Percentiles rank a stretch among this genome's conserved stretches.
Conservation (phyloP, 2,888 invertebrate species). For the Subacronicta megacephala region DNA sequence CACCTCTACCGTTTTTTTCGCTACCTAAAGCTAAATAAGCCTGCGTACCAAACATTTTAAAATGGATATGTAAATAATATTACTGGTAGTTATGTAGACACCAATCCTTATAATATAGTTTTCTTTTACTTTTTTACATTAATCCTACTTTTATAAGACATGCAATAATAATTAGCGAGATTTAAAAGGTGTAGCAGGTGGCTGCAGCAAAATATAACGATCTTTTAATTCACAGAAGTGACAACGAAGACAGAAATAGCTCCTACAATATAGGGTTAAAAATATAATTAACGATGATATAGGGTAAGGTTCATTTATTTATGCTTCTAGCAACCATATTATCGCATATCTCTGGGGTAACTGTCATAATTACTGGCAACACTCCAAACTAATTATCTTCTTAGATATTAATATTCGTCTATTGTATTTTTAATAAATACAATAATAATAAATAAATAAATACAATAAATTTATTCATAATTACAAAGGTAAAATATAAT, state of each 20-base stretch:
- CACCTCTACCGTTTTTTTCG: no score
- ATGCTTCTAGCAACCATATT: slow-evolving; percentile 32
- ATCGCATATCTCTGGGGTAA: slow-evolving; percentile 33
- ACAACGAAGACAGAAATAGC: slow-evolving; percentile 27
- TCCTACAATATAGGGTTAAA: slow-evolving; percentile 22
- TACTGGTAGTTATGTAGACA: no score
- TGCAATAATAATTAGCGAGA: slow-evolving; percentile 47
- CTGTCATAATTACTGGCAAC: slow-evolving; percentile 47
- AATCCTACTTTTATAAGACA: slow-evolving; percentile 23
- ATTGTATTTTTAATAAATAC: slow-evolving; percentile 46
- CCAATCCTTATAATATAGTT: no score
- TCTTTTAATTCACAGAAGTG: slow-evolving; percentile 42
- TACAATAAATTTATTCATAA: no score
- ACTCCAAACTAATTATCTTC: slow-evolving; percentile 51
- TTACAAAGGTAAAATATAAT: no score
- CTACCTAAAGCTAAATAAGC: no score
- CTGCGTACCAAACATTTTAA: no score
- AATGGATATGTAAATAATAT: no score
- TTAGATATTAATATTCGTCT: slow-evolving; percentile 33
- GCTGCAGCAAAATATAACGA: slow-evolving; percentile 40
- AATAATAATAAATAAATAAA: no score
- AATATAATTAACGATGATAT: no score
- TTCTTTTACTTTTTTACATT: background rate
- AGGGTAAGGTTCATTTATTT: slow-evolving; percentile 46
- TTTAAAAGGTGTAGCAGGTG: slow-evolving; percentile 52